phyloP scores from a whole-genome alignment of 2,113 vertebrate species.

The Epinephelus fuscoguttatus region DNA sequence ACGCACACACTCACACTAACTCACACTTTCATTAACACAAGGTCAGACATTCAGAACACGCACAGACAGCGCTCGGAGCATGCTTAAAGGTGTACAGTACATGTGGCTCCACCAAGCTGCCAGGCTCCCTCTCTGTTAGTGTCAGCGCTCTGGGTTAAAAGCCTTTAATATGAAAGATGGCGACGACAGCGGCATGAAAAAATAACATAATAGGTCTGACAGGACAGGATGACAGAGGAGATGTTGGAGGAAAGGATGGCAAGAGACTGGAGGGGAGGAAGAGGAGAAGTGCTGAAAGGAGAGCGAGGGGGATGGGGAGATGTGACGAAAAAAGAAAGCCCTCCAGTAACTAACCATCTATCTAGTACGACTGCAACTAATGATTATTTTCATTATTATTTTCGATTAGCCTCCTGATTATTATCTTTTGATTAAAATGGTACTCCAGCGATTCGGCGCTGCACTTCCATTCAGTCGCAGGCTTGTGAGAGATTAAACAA shows the following conservation, averaged over 20 bases:
- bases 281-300: background rate
- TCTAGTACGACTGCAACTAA: background rate
- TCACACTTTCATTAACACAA: constrained; percentile 20
- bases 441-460: background rate
- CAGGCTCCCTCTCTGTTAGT: constrained; percentile 41
- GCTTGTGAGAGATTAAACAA: background rate
- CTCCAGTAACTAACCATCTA: background rate
- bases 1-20: constrained; percentile 13
- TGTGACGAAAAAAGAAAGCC: background rate
- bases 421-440: constrained; percentile 35
- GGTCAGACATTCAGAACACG: constrained; percentile 20
- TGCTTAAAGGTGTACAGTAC: constrained; percentile 6
- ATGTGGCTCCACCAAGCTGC: constrained; percentile 39
- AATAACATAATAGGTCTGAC: constrained; percentile 26
- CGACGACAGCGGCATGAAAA: constrained; percentile 18
- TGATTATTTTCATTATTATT: constrained; percentile 26
- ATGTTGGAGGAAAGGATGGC: background rate
- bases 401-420: constrained; percentile 27
- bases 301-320: background rate
- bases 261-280: background rate
- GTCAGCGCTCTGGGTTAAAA: constrained; percentile 47
- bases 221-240: constrained; percentile 1
- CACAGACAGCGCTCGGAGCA: constrained; percentile 3
- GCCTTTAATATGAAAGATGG: constrained; percentile 51
- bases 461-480: background rate